A percentile compares a stretch with the other conserved stretches of the same genome.
Conservation (phyloP, 2,888 invertebrate genomes). For the Merodon equestris region DNA sequence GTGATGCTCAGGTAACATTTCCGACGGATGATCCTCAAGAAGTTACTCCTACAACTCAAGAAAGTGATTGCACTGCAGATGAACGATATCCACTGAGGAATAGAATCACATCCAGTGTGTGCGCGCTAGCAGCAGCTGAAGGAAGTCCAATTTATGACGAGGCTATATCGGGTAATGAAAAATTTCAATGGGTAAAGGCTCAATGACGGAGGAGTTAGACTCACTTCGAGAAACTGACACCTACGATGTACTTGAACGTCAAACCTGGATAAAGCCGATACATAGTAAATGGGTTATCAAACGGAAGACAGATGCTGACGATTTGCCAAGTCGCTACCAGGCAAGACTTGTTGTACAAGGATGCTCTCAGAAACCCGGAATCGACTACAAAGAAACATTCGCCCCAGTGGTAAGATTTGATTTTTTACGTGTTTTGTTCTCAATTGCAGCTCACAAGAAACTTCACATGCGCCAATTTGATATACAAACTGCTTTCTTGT, state of each 20-base stretch:
- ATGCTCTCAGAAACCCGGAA: conserved; percentile 17
- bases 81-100: not conserved
- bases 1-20: not conserved
- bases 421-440: not conserved
- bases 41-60: not conserved
- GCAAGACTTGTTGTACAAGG: conserved; percentile 9
- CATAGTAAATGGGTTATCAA: conserved; percentile 2
- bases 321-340: conserved; percentile 3
- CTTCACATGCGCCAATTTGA: conserved; percentile 22
- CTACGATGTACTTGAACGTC: conserved; percentile 1
- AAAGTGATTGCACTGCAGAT: conserved; percentile 17
- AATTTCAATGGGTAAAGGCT: too few relatives aligned
- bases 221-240: conserved; percentile 4
- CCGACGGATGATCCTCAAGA: too few relatives aligned
- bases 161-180: not conserved
- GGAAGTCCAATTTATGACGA: conserved; percentile 9
- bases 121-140: not conserved
- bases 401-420: conserved; percentile 1
- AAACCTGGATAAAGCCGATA: conserved; percentile 7
- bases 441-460: conserved; percentile 3
- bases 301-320: conserved; percentile 10
- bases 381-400: conserved; percentile 10
- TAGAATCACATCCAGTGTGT: not conserved
- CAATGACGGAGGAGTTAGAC: not conserved
- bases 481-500: conserved; percentile 6